These are phyloP conservation scores for Ganaspis brasiliensis DNA, from an alignment of 2,888 invertebrate species.

Conservation along the genomic window DNA sequence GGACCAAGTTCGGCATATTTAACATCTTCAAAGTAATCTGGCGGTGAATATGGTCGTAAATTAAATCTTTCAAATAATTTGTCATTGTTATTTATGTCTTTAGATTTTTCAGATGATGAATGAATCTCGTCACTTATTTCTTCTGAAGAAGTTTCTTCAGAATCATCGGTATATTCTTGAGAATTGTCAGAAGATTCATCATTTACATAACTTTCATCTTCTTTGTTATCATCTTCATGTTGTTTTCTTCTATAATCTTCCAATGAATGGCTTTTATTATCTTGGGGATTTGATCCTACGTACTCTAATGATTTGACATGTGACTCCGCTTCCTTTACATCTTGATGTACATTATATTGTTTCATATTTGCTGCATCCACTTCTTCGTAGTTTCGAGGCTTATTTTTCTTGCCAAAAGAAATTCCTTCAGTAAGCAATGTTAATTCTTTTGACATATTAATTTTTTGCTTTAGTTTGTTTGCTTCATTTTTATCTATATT, in stretches of 20 bases:
- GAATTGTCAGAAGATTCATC: constrained; percentile 42
- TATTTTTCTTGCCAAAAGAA: not conserved
- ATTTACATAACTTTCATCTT: constrained; percentile 50
- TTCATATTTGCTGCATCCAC: not conserved
- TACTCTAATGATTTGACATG: constrained; percentile 40
- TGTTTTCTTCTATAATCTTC: constrained; percentile 51
- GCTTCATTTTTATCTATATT: too few relatives aligned
- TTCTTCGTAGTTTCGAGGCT: not conserved
- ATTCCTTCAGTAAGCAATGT: too few relatives aligned
- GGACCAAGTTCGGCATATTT: constrained; percentile 72
- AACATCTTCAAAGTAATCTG: constrained; percentile 73
- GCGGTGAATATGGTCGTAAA: constrained; percentile 71
- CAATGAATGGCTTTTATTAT: constrained; percentile 49
- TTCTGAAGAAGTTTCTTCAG: constrained; percentile 51
- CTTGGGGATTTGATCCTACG: constrained; percentile 64
- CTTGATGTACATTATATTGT: constrained; percentile 63
- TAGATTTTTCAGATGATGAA: constrained; percentile 44
- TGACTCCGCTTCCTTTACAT: not conserved
- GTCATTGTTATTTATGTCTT: constrained; percentile 58
- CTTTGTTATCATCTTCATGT: constrained; percentile 45
- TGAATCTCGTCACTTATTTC: constrained; percentile 49
- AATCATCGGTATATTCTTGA: constrained; percentile 50
- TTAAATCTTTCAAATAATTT: constrained; percentile 68
- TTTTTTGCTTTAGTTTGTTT: too few relatives aligned
- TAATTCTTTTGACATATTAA: too few relatives aligned